Base-by-base conservation (phyloP, 2,888 invertebrate species). In the Drosophila setosimentum region DNA sequence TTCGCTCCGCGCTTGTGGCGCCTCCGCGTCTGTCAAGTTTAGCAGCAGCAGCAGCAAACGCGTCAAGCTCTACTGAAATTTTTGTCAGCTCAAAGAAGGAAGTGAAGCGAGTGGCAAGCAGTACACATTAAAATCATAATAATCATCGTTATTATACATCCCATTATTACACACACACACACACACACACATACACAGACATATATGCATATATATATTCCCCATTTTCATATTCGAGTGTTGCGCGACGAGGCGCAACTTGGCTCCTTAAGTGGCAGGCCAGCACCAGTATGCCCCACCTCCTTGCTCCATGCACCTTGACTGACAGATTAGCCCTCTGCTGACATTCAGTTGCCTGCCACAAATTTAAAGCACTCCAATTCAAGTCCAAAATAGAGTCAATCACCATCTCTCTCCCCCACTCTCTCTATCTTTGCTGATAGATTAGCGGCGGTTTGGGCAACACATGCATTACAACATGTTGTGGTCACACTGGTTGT, bases 31-130 rank as follows among this genome's bases (percentile, higher is more conserved):
- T 78, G 73, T 78, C 76, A 76, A 84, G 86, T 70, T 3, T 3
- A 37, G 18, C 18, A 45, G 21, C 42, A 40, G 42, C 42, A 45
- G 45, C 45, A 45, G 42, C 42, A 57, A 63, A 32, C 66, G 61
- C 76, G 80, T 87, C 84, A 84, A 82, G 84, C 82, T 60, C 51
- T 87, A 70, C 62, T 65, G 66, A 73, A 58, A 79, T 83, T 85
- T 87, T 68, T 72, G 89, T 73, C 83, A 77, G 77, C 77, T 85
- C 71, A 72, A 75, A 37, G 45, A 45, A 81, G 87, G 79, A 83
- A 80, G 53, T 77, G 80, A 64, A 21, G 53, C 69, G 69, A 62
- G 80, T 73, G 73, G 88, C 80, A 69, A 16, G 64, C 72, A 53
- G 29, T 18, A 18, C 37, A 30, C 54, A 27, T 35, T 35, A 59